A percentile compares a stretch with the other conserved stretches of the same genome.
Conservation (phyloP, 2,888 invertebrate genomes). For the Apantesis nais region DNA sequence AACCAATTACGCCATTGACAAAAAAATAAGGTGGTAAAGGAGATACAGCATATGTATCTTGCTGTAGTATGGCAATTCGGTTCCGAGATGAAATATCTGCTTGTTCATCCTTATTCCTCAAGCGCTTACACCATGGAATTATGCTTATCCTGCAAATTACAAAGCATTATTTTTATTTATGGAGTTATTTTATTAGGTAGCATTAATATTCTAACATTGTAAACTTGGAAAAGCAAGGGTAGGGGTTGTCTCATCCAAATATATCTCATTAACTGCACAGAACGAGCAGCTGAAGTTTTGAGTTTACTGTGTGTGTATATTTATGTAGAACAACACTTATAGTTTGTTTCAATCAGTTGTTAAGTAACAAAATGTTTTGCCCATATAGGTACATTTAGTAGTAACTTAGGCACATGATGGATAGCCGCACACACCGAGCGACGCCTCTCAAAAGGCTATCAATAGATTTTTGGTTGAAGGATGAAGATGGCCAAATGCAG, state of each 20-base stretch:
- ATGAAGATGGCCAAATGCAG: too few relatives aligned
- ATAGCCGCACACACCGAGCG: background rate
- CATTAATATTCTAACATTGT: background rate
- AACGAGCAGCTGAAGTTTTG: background rate
- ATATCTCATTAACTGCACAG: too few relatives aligned
- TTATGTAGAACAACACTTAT: too few relatives aligned
- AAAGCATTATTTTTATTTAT: background rate
- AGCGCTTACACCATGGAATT: constrained; percentile 36
- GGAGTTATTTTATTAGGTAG: background rate
- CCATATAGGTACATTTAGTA: background rate
- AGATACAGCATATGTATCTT: constrained; percentile 39
- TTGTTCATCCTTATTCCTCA: constrained; percentile 13
- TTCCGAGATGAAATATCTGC: constrained; percentile 31
- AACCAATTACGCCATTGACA: constrained; percentile 35
- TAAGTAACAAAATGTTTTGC: background rate
- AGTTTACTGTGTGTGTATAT: too few relatives aligned
- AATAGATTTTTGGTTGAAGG: too few relatives aligned
- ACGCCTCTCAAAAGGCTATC: background rate
- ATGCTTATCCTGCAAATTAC: constrained; percentile 44
- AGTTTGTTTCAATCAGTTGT: background rate
- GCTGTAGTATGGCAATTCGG: constrained; percentile 34
- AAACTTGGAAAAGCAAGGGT: too few relatives aligned
- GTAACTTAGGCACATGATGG: background rate
- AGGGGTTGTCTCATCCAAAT: too few relatives aligned
- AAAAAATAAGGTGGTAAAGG: constrained; percentile 47